A percentile compares a stretch with the other conserved stretches of the same genome.
These are phyloP conservation scores for Engystomops pustulosus DNA, from an alignment of 2,113 vertebrate species.

Conservation along the genomic window DNA sequence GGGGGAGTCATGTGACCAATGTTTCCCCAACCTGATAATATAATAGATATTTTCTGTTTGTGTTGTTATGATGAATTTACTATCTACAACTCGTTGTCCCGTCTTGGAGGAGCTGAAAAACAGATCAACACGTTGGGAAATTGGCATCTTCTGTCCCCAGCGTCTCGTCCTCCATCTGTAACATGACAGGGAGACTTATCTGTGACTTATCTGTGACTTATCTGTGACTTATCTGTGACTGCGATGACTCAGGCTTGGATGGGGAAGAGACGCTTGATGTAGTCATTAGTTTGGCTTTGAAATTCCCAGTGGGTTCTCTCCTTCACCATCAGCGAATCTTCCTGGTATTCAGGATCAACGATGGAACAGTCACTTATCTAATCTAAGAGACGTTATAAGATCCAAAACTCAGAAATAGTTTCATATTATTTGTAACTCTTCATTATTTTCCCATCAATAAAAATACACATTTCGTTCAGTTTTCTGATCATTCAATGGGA, in stretches of 20 bases:
- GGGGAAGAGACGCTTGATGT: neutral
- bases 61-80: slow-evolving; percentile 14
- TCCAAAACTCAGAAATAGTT: too few relatives aligned
- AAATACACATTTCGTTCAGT: too few relatives aligned
- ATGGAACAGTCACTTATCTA: too few relatives aligned
- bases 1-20: too few relatives aligned
- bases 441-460: too few relatives aligned
- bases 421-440: too few relatives aligned
- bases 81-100: neutral
- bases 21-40: neutral
- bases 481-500: too few relatives aligned
- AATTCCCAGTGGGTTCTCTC: neutral
- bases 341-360: neutral
- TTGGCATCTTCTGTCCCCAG: neutral
- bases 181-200: neutral
- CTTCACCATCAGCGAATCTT: neutral
- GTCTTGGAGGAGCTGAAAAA: neutral
- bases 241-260: neutral
- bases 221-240: neutral
- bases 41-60: slow-evolving; percentile 58
- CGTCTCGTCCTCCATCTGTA: neutral
- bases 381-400: too few relatives aligned
- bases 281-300: neutral
- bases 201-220: too few relatives aligned
- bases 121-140: slow-evolving; percentile 26